Evolutionary conservation across 2,113 vertebrate genomes (phyloP), one percentile per base, ranked within the genome.

Genomic region (Gulo gulo): DNA sequence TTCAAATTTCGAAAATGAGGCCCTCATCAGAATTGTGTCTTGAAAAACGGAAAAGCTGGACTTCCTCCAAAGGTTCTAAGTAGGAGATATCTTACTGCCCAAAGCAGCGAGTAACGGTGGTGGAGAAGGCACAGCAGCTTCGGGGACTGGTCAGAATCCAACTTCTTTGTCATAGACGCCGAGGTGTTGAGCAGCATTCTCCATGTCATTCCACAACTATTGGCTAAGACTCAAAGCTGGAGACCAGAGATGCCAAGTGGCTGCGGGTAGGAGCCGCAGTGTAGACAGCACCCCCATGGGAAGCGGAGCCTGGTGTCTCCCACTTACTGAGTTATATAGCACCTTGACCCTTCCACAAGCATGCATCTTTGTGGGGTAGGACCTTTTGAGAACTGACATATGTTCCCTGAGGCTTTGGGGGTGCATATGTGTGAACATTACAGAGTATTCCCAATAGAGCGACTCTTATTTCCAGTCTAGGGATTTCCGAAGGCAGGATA

Each of bases 41-140:
- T 57, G 18, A 45, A 73, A n/a, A n/a, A 29, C 4, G 16, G 65
- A 13, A 82, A 92, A n/a, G 12, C 36, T 42, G n/a, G 47, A 23
- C 20, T 73, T 84, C 18, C 59, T 52, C 52, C 6, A 18, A 26
- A 71, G 36, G 26, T 15, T 69, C 47, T 42, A 10, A 39, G 47
- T 31, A 42, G 34, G 61, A 31, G 47, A 34, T 29, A 4, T 26
- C 47, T 29, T 36, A 1, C 24, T 23, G 23, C 42, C 88, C 73
- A n/a, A 39, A n/a, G 23, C 47, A 12, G 1, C 5, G 47, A 55
- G n/a, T 7, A 1, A 21, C 0, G 42, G 42, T 4, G 24, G 74
- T 26, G 47, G 50, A 16, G 50, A 31, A 61, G 39, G 59, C 21
- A 18, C 47, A 10, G 61, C 24, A 6, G 61, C 59, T 91, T 39